Evolutionary conservation across 2,797 vertebrate genomes (phyloP).

Genomic region (Podarcis lilfordi): DNA sequence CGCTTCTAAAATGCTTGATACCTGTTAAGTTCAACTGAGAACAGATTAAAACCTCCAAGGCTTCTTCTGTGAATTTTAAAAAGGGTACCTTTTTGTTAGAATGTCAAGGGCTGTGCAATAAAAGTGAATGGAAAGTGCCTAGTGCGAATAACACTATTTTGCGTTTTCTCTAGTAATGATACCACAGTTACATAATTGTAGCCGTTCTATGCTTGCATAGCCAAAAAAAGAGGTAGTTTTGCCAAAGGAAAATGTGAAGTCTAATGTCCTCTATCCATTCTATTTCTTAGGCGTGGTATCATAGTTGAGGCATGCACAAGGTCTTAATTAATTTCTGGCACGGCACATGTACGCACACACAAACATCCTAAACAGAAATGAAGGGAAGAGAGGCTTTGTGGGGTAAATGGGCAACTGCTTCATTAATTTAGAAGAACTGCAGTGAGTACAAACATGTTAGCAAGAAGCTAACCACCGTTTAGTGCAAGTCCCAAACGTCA

Average conservation of each 20-base stretch:
- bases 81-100: conserved; percentile 19
- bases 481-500: too few relatives aligned
- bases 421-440: too few relatives aligned
- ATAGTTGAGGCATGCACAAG: not conserved
- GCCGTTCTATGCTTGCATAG: not conserved
- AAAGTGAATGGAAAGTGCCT: conserved; percentile 18
- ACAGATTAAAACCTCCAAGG: conserved; percentile 39
- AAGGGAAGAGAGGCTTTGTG: too few relatives aligned
- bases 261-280: not conserved
- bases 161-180: not conserved
- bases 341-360: too few relatives aligned
- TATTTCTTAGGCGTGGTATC: not conserved
- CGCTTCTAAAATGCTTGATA: conserved; percentile 14
- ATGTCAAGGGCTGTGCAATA: conserved; percentile 4
- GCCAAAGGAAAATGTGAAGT: not conserved
- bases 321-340: not conserved
- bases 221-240: not conserved
- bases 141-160: not conserved
- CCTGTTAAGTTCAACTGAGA: conserved; percentile 13
- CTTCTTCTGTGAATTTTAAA: conserved; percentile 8
- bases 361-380: too few relatives aligned
- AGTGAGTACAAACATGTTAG: too few relatives aligned
- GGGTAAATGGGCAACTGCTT: too few relatives aligned
- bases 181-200: not conserved
- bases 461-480: too few relatives aligned